Evolutionary conservation across 2,888 invertebrate genomes (phyloP).

Genomic region (Himalopsyche tibetana): DNA sequence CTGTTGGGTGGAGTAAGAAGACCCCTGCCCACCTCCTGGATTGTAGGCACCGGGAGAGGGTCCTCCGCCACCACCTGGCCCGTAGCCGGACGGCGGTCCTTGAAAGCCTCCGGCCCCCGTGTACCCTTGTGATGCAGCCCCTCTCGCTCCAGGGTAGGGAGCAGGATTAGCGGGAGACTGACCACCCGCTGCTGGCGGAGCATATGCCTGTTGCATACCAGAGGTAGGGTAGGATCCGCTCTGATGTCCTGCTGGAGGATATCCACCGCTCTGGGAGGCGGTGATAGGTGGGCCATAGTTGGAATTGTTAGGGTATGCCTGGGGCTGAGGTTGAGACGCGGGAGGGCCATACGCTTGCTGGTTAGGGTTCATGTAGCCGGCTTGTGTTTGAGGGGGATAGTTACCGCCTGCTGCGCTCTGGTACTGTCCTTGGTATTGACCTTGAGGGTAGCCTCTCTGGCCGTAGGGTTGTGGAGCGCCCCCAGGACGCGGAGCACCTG

Average conservation of each 20-base stretch:
- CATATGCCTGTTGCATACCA: conserved; percentile 76
- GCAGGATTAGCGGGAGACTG: conserved; percentile 69
- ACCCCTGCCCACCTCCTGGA: conserved; percentile 74
- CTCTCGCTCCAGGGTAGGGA: conserved; percentile 73
- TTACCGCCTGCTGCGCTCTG: conserved; percentile 76
- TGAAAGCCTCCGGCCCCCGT: conserved; percentile 75
- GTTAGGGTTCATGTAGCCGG: conserved; percentile 81
- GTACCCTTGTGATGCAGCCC: conserved; percentile 71
- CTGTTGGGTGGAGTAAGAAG: conserved; percentile 75
- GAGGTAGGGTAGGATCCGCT: conserved; percentile 71
- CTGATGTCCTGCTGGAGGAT: conserved; percentile 74
- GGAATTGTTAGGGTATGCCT: conserved; percentile 81
- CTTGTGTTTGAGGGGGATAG: conserved; percentile 82
- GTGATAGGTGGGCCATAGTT: conserved; percentile 80
- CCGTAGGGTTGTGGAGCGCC: conserved; percentile 79
- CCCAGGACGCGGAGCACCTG: conserved; percentile 79
- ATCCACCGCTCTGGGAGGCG: conserved; percentile 77
- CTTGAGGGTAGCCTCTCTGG: conserved; percentile 82
- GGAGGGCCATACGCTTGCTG: conserved; percentile 81
- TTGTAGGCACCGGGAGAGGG: conserved; percentile 73
- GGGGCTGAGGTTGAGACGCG: conserved; percentile 80
- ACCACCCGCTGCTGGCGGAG: conserved; percentile 69
- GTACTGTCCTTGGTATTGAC: conserved; percentile 80
- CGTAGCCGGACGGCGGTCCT: conserved; percentile 74
- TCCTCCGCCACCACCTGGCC: conserved; percentile 68